These are phyloP conservation scores for Pseudoatta argentina DNA, from an alignment of 1,140 invertebrate species.

Conservation along the genomic window DNA sequence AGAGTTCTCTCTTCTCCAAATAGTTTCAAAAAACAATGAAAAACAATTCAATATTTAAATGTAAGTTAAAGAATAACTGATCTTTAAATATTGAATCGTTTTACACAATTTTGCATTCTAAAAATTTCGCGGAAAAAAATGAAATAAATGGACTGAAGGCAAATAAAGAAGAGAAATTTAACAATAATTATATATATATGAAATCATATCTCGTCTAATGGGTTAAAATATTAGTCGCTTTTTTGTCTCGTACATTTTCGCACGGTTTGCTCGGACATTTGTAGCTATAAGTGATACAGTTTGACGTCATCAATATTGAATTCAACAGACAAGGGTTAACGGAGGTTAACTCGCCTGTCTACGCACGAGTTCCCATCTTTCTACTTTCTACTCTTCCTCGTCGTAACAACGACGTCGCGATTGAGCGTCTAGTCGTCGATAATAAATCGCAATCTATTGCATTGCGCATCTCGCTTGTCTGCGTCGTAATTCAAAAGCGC, in stretches of 20 bases:
- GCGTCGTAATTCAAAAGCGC: conserved; percentile 57
- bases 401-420: conserved; percentile 58
- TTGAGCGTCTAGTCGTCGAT: conserved; percentile 35
- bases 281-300: conserved; percentile 74
- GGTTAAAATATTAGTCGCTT: background rate
- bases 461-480: conserved; percentile 57
- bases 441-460: conserved; percentile 66
- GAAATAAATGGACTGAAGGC: background rate
- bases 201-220: background rate
- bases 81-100: background rate
- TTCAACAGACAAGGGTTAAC: conserved; percentile 78
- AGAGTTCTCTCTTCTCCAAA: background rate
- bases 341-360: conserved; percentile 81
- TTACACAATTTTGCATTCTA: background rate
- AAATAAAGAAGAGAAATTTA: background rate
- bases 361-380: conserved; percentile 74
- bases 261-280: conserved; percentile 57
- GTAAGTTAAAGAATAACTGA: background rate
- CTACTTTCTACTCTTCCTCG: conserved; percentile 59
- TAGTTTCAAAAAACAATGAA: background rate
- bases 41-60: background rate
- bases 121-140: background rate
- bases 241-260: conserved; percentile 35
- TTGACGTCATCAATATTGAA: conserved; percentile 83
- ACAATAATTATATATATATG: background rate